Base-by-base conservation (phyloP, 2,113 vertebrate species). In the Perccottus glenii region DNA sequence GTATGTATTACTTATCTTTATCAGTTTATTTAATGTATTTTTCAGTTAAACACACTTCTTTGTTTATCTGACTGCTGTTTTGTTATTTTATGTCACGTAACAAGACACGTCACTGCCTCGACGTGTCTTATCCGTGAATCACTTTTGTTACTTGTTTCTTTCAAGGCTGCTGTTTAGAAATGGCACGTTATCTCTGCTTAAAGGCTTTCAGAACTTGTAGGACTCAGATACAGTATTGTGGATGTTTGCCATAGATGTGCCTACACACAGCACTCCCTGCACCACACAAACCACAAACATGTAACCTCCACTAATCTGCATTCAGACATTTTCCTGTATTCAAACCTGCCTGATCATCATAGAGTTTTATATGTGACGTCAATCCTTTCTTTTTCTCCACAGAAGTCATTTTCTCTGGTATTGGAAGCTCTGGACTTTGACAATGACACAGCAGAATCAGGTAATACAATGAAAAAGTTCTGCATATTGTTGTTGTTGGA, bases 331-430 rank as follows among this genome's bases (percentile, higher is more conserved):
- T 8, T 35, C n/a, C 27, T 52, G 19, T 53, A 14, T 53, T 35
- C 51, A 27, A 15, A 49, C 48, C 4, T 16, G 19, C 3, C 19
- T 27, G 3, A 16, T 9, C 9, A 3, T 33, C 11, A 52, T 33
- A 33, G 10, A 12, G 10, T 52, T 27, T 32, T 45, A 6, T n/a
- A 19, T 46, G 5, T 36, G 4, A 60, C 19, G 42, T 57, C 6
- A 56, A 47, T 70, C 5, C 11, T 1, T 8, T 46, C n/a, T 55
- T 27, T 52, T 55, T 9, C 72, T 16, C 19, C 53, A 49, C 86
- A 93, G 93, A 92, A 90, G 75, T 93, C 91, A 1, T 92, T 93
- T 68, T 94, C 93, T 19, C 68, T 94, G 86, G 92, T 94, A 65
- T 82, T 94, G 75, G 91, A 93, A 52, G 92, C 88, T 47, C 50